Evolutionary conservation across 2,797 vertebrate species (phyloP), one percentile per base, ranked within the genome.

Genomic region (Sphenodon punctatus): DNA sequence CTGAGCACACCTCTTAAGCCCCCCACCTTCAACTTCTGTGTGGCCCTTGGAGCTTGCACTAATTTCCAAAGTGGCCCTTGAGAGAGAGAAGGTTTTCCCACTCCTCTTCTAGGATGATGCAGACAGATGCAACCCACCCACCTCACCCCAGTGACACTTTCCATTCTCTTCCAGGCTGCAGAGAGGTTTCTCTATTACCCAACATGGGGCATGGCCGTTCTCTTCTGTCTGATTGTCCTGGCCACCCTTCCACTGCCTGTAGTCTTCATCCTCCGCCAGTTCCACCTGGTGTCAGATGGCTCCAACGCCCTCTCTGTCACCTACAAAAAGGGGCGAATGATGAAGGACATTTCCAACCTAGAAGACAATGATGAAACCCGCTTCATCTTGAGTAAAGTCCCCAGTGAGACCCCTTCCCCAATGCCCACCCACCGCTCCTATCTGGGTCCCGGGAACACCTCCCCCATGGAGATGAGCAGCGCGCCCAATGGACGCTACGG

Each of bases 291-390:
- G 64, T 98, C 98, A 0, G 98, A 99, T 0, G 98, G 98, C 86
- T 99, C 98, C 94, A 99, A 99, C 55, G 97, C 98, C 88, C 97
- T 99, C 51, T 99, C 98, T 0, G 98, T 99, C 88, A 98, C 98
- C 77, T 99, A 99, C 94, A 98, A 98, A 84, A 98, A 99, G 84
- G 98, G 98, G 1, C 94, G 95, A 75, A 98, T 99, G 97, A 96
- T 98, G 96, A 99, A 99, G 93, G 98, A 99, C 93, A 98, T 99
- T 82, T 99, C 99, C 91, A 99, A 98, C 93, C 88, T 99, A 82
- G 99, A 99, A 78, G 98, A 99, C 87, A 97, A 97, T 0, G 98
- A 99, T 0, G 98, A 99, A 95, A 99, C 99, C 8, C 97, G 99
- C 81, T 99, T 99, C 95, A 99, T 99, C 93, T 96, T 99, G 81